Percentiles rank a stretch among this genome's conserved stretches.
Conservation (phyloP, 2,888 invertebrate species). For the Conops quadrifasciatus region DNA sequence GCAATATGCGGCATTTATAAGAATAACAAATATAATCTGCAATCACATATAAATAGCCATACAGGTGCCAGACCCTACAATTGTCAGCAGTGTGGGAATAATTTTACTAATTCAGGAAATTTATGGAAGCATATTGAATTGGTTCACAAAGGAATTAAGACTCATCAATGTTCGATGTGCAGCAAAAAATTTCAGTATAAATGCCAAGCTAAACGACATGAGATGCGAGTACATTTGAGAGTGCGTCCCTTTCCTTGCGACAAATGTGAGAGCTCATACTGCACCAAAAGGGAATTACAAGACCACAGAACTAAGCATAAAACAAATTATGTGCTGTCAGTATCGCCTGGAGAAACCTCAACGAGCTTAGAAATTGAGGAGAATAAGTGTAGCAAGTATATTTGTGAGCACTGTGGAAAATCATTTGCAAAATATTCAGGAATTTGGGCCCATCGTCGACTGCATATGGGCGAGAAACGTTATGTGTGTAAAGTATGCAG, state of each 20-base stretch:
- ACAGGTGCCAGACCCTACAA: constrained; percentile 14
- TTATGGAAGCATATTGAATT: constrained; percentile 24
- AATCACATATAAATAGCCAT: constrained; percentile 27
- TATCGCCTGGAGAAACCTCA: background rate
- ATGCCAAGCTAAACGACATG: constrained; percentile 19
- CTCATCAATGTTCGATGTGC: constrained; percentile 16
- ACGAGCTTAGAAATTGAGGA: background rate
- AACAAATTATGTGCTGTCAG: background rate
- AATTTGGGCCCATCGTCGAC: constrained; percentile 19
- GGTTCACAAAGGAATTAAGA: constrained; percentile 12
- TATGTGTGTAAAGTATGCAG: constrained; percentile 15
- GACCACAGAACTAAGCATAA: background rate
- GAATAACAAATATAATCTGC: too few relatives aligned
- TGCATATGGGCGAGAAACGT: constrained; percentile 11
- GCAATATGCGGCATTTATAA: too few relatives aligned
- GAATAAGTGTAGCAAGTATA: background rate
- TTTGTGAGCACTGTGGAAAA: constrained; percentile 30
- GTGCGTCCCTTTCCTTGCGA: constrained; percentile 13
- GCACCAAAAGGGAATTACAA: constrained; percentile 6
- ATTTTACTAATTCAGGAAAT: constrained; percentile 28
- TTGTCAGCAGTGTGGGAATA: constrained; percentile 15
- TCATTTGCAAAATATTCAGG: constrained; percentile 23
- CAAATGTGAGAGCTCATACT: constrained; percentile 7
- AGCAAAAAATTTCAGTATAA: constrained; percentile 22
- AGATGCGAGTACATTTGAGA: constrained; percentile 23